Base-by-base conservation (phyloP, 2,113 vertebrate species). In the Bombycilla garrulus region DNA sequence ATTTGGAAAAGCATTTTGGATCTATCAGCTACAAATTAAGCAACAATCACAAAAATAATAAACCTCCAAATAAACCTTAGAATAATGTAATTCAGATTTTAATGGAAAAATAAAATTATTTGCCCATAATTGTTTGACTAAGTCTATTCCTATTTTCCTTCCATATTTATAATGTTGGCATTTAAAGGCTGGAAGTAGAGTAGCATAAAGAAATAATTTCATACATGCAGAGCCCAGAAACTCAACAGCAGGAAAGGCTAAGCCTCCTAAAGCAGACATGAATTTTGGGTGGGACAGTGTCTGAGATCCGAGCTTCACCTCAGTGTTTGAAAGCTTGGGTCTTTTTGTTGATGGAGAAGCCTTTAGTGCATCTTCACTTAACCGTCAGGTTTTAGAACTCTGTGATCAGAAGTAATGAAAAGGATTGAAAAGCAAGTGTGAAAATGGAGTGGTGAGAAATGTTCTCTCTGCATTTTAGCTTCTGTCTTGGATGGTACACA, bases 21-120 rank as follows among this genome's bases (percentile, higher is more conserved):
- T 51, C 31, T 88, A 76, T 86, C 69, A 78, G 64, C 64, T 78
- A 60, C 56, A 81, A 93, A 92, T 94, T 90, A 95, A 96, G 31
- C 72, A 90, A 78, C 40, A 81, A 90, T 82, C 45, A 72, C 31
- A 81, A 91, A 92, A 93, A 96, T 81, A 83, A 64, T 70, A 86
- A 94, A 54, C 5, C 17, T 17, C 28, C 7, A 94, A 93, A 86
- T 72, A 89, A 93, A 70, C 29, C 38, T 54, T 78, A 66, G 50
- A 83, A 58, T 33, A 88, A 83, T 31, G 28, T 42, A 78, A 86
- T 90, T 92, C 53, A 83, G 67, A 64, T 88, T 93, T 93, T 95
- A 94, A 81, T 86, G 71, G 60, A 90, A 88, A 95, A 77, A 15
- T 33, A 62, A 67, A 88, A 81, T 94, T 90, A 86, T 94, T 83